Evolutionary conservation across 2,113 vertebrate genomes (phyloP), one percentile per base, ranked within the genome.

Genomic region (Cricetomys ansorgei): DNA sequence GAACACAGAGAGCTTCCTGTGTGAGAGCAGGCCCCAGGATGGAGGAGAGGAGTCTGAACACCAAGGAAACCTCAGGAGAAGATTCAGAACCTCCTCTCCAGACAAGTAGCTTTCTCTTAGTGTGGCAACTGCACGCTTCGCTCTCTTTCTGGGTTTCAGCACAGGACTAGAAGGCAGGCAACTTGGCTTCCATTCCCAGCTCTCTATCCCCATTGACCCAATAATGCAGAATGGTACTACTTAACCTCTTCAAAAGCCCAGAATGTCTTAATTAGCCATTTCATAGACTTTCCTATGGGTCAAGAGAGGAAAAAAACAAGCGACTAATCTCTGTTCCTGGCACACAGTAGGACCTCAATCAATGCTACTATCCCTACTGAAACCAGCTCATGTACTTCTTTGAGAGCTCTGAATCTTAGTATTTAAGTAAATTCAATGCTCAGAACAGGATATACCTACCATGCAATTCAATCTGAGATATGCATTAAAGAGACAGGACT

Each of bases 1-100:
- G 67, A 81, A 98, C 40, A 98, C 97, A 0, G 94, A 98, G 53
- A 98, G 96, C 91, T 98, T 98, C 98, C 98, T 98, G 97, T 1
- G 98, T 98, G 76, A 93, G 86, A 95, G 69, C 2, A 88, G 40
- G 88, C 34, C 8, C 45, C 37, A 0, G 45, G 17, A 57, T 3
- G 31, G 57, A n/a, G 37, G 53, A 72, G 69, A 79, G 55, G 53
- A 34, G 43, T 69, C 72, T 70, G 92, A 95, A 79, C 23, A 34
- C 57, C 21, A 27, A 57, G 25, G 17, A 84, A 40, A 37, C 31
- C 19, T 13, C 10, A 55, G 50, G 55, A 50, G n/a, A 45, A 21
- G 37, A 29, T 70, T 83, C 69, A 37, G 70, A 62, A 3, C 34
- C 43, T 29, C 64, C 15, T 91, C n/a, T 72, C 67, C 19, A 55